A percentile compares a stretch with the other conserved stretches of the same genome.
Evolutionary conservation across 1,140 invertebrate species (phyloP).

Genomic region (Chlorops oryzae): DNA sequence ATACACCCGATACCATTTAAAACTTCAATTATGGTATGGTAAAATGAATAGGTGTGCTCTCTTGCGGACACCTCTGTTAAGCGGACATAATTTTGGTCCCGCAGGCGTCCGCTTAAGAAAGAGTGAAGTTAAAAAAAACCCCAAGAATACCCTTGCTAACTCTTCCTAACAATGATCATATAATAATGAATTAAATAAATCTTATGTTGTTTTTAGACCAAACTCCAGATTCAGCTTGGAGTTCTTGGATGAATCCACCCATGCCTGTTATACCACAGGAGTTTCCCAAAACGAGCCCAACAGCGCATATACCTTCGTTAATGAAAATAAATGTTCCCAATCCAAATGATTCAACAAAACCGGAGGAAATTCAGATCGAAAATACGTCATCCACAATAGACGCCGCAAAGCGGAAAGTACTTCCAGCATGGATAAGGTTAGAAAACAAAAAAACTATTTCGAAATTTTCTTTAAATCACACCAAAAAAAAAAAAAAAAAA

Average conservation of each 20-base stretch:
- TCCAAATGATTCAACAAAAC: slow-evolving; percentile 28
- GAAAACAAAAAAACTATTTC: not conserved
- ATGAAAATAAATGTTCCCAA: slow-evolving; percentile 40
- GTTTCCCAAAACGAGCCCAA: slow-evolving; percentile 21
- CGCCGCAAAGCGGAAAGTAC: slow-evolving; percentile 80
- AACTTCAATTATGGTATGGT: too few relatives aligned
- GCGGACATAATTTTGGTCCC: too few relatives aligned
- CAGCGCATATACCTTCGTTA: slow-evolving; percentile 39
- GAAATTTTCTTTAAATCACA: too few relatives aligned
- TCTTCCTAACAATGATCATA: not conserved
- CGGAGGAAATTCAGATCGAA: slow-evolving; percentile 1
- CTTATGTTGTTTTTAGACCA: not conserved
- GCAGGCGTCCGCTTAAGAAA: too few relatives aligned
- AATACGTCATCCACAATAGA: slow-evolving; percentile 52
- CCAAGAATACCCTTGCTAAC: not conserved
- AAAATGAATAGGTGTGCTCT: too few relatives aligned
- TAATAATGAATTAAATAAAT: not conserved
- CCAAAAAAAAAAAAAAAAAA: not conserved
- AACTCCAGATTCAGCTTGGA: slow-evolving; percentile 17
- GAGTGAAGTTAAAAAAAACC: not conserved
- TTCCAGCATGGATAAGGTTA: slow-evolving; percentile 84
- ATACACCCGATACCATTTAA: too few relatives aligned
- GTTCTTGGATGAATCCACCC: slow-evolving; percentile 12
- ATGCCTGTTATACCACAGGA: not conserved
- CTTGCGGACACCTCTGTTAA: too few relatives aligned